Evolutionary conservation across 1,140 invertebrate genomes (phyloP).

Genomic region (Heliconius nattereri): DNA sequence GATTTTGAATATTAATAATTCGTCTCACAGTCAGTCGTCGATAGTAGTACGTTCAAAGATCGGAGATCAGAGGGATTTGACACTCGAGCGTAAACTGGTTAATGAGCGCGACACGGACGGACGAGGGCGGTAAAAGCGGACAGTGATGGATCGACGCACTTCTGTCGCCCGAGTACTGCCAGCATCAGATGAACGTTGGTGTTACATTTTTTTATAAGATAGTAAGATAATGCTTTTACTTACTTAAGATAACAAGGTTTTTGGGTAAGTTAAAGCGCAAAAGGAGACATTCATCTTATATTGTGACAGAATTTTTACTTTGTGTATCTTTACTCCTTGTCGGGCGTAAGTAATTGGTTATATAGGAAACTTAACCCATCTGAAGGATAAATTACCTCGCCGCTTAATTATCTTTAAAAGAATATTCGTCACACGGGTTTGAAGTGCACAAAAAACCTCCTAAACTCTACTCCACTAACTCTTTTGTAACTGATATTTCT

Average conservation of each 20-base stretch:
- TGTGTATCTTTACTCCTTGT: no score
- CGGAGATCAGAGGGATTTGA: constrained; percentile 9
- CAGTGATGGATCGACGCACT: constrained; percentile 24
- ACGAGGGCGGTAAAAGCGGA: constrained; percentile 13
- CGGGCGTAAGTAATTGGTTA: no score
- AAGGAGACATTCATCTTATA: neutral
- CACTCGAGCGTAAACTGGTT: constrained; percentile 15
- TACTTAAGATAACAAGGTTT: neutral
- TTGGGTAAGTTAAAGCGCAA: neutral
- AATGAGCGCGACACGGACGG: constrained; percentile 19
- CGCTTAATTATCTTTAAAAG: no score
- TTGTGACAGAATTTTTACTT: neutral
- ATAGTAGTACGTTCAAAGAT: neutral
- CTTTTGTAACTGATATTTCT: neutral
- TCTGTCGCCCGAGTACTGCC: neutral
- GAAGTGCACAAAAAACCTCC: neutral
- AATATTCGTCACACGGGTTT: no score
- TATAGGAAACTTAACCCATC: no score
- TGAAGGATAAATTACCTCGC: no score
- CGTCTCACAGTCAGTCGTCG: neutral
- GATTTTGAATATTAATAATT: neutral
- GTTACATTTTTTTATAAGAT: neutral
- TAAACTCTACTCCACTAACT: no score
- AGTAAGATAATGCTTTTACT: neutral
- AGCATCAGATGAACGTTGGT: neutral